Base-by-base conservation (phyloP, 2,113 vertebrate genomes). In the Crotalus horridus region DNA sequence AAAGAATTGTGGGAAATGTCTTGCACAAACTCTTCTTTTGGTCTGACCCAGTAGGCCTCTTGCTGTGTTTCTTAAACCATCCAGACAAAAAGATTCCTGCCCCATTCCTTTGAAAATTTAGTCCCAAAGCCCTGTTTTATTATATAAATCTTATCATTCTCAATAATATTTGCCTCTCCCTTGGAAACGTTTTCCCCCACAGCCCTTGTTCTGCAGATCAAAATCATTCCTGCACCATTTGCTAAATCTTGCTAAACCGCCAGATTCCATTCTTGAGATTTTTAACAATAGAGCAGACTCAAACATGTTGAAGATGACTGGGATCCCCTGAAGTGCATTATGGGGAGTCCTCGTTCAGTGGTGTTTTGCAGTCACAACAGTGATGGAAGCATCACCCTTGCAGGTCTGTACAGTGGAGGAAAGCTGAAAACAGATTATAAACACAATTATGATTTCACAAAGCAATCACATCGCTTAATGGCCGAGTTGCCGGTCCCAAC, bases 231-330 rank as follows among this genome's bases (percentile, higher is more conserved):
- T 39, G 81, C 1, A 48, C 90, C 92, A 0, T 39, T 90, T 69
- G 91, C 81, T 69, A 90, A 94, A 29, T 13, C 0, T 90, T 94
- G 86, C 93, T 26, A 91, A 93, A 91, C 93, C 20, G 0, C 29
- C 90, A 64, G 6, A 89, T 9, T 87, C 94, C 43, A 0, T 92
- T 96, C 93, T 51, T 95, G 95, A 97, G 93, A 61, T 51, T 91
- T 93, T 55, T 61, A 87, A 53, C 89, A 58, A 91, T 46, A 58
- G 89, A 3, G 26, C 94, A 92, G 92, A 94, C 91, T 95, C 95
- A 91, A 95, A 96, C 96, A 92, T 95, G 95, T 88, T 96, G 91
- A 94, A 94, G 96, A 95, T 94, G 59, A 94, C 95, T 90, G 89
- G 96, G 9, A 58, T 9, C 1, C 55, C 92, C 51, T 94, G 92